Base-by-base conservation (phyloP, 35 echinoderm and acorn worm genomes). In the Holothuria glaberrima region DNA sequence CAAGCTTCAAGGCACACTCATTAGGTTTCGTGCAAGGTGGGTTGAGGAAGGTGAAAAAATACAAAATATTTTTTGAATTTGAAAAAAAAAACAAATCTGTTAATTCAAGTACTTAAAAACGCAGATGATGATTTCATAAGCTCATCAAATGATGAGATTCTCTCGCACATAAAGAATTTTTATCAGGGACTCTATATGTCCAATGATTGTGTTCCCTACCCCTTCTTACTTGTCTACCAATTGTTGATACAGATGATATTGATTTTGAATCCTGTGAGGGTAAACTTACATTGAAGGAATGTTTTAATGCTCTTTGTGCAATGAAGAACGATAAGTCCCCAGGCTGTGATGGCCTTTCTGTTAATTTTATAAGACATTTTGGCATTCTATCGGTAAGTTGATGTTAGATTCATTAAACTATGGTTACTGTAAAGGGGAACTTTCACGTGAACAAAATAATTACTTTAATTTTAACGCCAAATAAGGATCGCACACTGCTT, bases 281-380 rank as follows among this genome's bases (percentile, higher is more conserved):
- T 57, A 0, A 56, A 52, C 27, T 52, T 0, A 54, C 77, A 48
- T 0, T 57, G 22, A 31, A 58, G 0, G 77, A 82, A n/a, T 82
- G 77, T 20, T 9, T 0, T 31, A 16, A 52, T 9, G 45, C 48
- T 21, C 21, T 82, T 50, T 14, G 0, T 3, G 3, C 6, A 26
- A 57, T 82, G 48, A 56, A 54, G 9, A 59, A 57, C 58, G 78
- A 59, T 56, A 82, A 82, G 28, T 34, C 77, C 45, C 77, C 77
- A 9, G 77, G 45, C 35, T 45, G 20, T n/a, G 77, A 81, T 81
- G 77, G 77, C 22, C 54, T 81, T 5, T 22, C 21, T 0, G 46
- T 48, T 27, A 59, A 82, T 82, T 48, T 31, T 81, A 54, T 31
- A 24, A 82, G 10, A 22, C 19, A 3, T 58, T 82, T 25, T 52